A percentile compares a stretch with the other conserved stretches of the same genome.
Conservation (phyloP, 2,888 invertebrate species). For the Eubasilissa splendida region DNA sequence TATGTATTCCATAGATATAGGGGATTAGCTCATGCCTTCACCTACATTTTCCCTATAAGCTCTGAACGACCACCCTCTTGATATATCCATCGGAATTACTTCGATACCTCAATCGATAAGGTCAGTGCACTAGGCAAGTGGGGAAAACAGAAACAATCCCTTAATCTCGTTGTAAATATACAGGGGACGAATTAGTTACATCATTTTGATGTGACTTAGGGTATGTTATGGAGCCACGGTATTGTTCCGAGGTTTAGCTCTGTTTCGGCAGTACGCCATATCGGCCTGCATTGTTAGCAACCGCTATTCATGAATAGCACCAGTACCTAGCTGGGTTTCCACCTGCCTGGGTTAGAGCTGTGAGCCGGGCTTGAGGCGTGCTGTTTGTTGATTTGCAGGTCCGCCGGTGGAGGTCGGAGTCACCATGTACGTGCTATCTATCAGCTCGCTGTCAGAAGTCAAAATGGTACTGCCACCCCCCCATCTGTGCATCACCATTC, state of each 20-base stretch:
- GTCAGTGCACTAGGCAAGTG: constrained; percentile 18
- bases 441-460: constrained; percentile 87
- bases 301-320: background rate
- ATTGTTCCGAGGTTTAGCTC: background rate
- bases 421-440: constrained; percentile 87
- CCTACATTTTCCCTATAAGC: background rate
- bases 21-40: constrained; percentile 11
- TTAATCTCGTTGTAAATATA: background rate
- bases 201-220: constrained; percentile 8
- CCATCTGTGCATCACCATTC: constrained; percentile 47
- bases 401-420: constrained; percentile 85
- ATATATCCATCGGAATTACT: constrained; percentile 12
- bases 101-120: background rate
- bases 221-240: background rate
- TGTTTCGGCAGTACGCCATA: no score
- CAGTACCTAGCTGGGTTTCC: constrained; percentile 1
- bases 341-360: constrained; percentile 5
- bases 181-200: background rate
- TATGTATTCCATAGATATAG: background rate
- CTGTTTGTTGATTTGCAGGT: constrained; percentile 74
- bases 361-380: constrained; percentile 50
- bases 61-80: background rate
- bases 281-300: background rate
- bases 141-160: background rate
- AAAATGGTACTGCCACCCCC: constrained; percentile 78